Conservation (phyloP, 2,797 vertebrate species). For the Myripristis murdjan region DNA sequence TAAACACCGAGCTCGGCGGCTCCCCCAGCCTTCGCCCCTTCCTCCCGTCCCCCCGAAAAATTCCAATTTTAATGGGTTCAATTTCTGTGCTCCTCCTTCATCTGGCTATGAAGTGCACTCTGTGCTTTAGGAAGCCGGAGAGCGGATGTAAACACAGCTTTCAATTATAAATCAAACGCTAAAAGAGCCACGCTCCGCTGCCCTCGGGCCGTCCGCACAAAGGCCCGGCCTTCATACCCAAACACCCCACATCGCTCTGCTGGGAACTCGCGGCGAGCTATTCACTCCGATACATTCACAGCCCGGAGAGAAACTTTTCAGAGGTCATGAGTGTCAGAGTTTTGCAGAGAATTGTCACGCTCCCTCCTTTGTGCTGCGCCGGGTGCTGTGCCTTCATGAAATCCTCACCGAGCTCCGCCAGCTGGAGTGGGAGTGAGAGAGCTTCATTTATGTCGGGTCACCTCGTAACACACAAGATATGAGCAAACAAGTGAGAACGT, state of each 20-base stretch:
- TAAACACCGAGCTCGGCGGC: slow-evolving; percentile 60
- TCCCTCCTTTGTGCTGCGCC: slow-evolving; percentile 38
- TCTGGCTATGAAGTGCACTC: slow-evolving; percentile 53
- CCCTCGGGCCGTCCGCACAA: slow-evolving; percentile 65
- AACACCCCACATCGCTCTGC: slow-evolving; percentile 42
- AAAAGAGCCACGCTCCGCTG: slow-evolving; percentile 61
- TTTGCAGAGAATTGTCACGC: slow-evolving; percentile 49
- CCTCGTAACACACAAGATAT: too few relatives aligned
- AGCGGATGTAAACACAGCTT: slow-evolving; percentile 78
- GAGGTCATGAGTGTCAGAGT: slow-evolving; percentile 20
- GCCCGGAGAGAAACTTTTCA: slow-evolving; percentile 40
- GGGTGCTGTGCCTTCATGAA: background rate
- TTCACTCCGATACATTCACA: slow-evolving; percentile 40
- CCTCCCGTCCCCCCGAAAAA: slow-evolving; percentile 29
- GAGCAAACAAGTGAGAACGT: too few relatives aligned
- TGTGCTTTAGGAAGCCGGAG: slow-evolving; percentile 55
- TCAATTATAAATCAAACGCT: slow-evolving; percentile 80
- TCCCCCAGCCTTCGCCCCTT: slow-evolving; percentile 21
- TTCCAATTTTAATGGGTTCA: slow-evolving; percentile 56
- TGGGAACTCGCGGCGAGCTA: slow-evolving; percentile 47
- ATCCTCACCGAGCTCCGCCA: background rate
- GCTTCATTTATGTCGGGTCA: too few relatives aligned
- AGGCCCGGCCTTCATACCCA: slow-evolving; percentile 59
- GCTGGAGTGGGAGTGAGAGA: too few relatives aligned
- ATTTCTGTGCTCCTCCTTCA: slow-evolving; percentile 52